These are phyloP conservation scores for Hestina assimilis DNA, from an alignment of 1,140 invertebrate species.

Conservation along the genomic window DNA sequence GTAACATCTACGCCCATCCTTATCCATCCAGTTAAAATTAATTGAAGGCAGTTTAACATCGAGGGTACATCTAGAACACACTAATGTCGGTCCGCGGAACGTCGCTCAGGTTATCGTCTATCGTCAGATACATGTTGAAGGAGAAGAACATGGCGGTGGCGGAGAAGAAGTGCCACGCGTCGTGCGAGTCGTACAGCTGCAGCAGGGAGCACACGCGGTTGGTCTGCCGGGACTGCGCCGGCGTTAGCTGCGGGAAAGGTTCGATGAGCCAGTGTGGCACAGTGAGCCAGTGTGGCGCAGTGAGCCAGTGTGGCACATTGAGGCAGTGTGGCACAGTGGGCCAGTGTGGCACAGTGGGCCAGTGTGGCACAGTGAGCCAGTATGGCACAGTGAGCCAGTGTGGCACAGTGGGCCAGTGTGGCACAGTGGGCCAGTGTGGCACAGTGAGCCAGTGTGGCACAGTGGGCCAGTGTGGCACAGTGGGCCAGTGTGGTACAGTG, in stretches of 20 bases:
- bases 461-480: neutral
- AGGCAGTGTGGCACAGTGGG: neutral
- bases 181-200: conserved; percentile 92
- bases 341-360: neutral
- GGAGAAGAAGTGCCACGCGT: conserved; percentile 95
- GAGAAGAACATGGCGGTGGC: conserved; percentile 93
- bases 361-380: neutral
- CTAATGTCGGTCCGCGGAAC: conserved; percentile 84
- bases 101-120: conserved; percentile 88
- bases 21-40: too few relatives aligned
- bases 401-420: neutral
- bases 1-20: too few relatives aligned
- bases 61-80: conserved; percentile 89
- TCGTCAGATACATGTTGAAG: conserved; percentile 89
- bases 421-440: neutral
- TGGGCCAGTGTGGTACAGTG: too few relatives aligned
- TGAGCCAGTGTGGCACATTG: neutral
- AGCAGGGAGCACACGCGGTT: conserved; percentile 88
- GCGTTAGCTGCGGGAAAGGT: conserved; percentile 79
- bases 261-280: too few relatives aligned
- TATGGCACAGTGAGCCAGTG: neutral
- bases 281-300: neutral
- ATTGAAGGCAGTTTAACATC: too few relatives aligned
- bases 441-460: neutral
- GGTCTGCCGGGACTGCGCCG: conserved; percentile 86